Evolutionary conservation across 2,888 invertebrate species (phyloP).

Genomic region (Lissocephala sabroskyi): DNA sequence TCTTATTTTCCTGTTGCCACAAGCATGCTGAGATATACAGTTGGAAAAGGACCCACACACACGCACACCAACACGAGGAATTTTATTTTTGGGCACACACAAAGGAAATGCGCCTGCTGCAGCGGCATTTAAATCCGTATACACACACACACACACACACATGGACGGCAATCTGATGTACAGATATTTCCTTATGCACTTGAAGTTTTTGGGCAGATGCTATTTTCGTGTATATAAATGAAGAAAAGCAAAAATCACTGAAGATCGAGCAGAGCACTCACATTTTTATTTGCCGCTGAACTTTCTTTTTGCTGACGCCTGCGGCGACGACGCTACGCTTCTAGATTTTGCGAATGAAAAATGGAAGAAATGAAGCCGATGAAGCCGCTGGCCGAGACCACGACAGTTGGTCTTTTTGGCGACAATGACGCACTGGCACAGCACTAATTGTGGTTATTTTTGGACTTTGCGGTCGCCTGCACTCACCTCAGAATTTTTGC

Average conservation of each 20-base stretch:
- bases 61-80: no score
- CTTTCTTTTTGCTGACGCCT: constrained; percentile 63
- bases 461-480: no score
- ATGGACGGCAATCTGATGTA: constrained; percentile 33
- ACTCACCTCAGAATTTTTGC: no score
- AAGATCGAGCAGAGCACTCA: constrained; percentile 47
- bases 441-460: no score
- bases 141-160: constrained; percentile 22
- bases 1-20: constrained; percentile 44
- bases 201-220: constrained; percentile 57
- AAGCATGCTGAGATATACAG: constrained; percentile 9
- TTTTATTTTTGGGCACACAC: constrained; percentile 52
- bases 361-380: no score
- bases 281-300: constrained; percentile 45
- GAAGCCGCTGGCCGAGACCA: no score
- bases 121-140: constrained; percentile 39
- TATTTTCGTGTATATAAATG: no score
- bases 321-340: no score
- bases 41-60: constrained; percentile 6
- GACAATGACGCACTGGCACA: no score
- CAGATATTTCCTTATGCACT: constrained; percentile 54
- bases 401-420: no score
- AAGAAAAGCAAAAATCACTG: no score
- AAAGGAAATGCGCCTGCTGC: constrained; percentile 22
- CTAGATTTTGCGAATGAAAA: constrained; percentile 60